Conservation (phyloP, 53 echinoderm and acorn worm species). For the Stichopus horrens region DNA sequence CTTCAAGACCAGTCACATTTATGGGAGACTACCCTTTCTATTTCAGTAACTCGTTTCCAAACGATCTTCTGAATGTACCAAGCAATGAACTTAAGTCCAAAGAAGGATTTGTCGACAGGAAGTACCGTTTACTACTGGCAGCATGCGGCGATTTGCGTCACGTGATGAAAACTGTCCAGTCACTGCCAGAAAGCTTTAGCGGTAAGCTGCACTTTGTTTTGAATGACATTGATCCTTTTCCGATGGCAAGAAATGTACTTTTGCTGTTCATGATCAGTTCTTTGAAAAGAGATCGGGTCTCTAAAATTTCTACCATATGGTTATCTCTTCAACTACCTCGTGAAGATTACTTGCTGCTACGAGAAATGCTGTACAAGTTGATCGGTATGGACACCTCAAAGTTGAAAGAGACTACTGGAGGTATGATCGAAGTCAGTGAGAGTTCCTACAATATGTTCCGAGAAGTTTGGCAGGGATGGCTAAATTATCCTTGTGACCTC, state of each 20-base stretch:
- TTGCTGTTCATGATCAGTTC: slow-evolving; percentile 6
- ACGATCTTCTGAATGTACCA: slow-evolving; percentile 16
- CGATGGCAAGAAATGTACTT: slow-evolving; percentile 29
- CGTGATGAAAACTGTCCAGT: slow-evolving; percentile 42
- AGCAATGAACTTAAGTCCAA: not conserved
- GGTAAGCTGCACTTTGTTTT: slow-evolving; percentile 3
- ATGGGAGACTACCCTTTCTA: slow-evolving; percentile 29
- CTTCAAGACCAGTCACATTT: not conserved
- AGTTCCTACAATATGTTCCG: not conserved
- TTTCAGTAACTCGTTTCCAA: slow-evolving; percentile 24
- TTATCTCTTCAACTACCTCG: slow-evolving; percentile 9
- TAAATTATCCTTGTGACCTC: slow-evolving; percentile 2
- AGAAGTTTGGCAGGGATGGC: slow-evolving; percentile 39
- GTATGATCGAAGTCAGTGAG: not conserved
- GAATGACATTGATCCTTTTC: slow-evolving; percentile 35
- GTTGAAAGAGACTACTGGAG: not conserved
- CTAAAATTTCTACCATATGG: slow-evolving; percentile 29
- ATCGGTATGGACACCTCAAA: not conserved
- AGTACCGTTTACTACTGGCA: not conserved
- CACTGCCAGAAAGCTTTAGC: slow-evolving; percentile 2
- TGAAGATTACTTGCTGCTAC: slow-evolving; percentile 17
- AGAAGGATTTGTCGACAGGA: not conserved
- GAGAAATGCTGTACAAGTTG: not conserved
- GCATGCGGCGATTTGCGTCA: slow-evolving; percentile 37
- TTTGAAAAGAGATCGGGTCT: not conserved